Evolutionary conservation across 2,888 invertebrate genomes (phyloP).

Genomic region (Aplocera efformata): DNA sequence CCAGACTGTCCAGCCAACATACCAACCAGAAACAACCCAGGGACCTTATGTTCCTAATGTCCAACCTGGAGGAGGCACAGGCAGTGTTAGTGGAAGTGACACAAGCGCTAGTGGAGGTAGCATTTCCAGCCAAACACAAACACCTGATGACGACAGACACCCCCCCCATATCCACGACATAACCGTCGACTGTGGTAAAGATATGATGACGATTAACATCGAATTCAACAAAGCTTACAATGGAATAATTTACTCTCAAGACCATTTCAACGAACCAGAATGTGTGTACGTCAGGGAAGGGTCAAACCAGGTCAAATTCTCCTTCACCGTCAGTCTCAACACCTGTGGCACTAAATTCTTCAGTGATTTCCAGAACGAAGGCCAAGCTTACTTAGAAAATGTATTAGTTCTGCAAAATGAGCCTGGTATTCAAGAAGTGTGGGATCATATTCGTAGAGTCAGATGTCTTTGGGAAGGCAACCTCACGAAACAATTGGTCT

Average conservation of each 20-base stretch:
- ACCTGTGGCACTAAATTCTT: slow-evolving; percentile 90
- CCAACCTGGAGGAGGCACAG: slow-evolving; percentile 7
- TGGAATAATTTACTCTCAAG: slow-evolving; percentile 91
- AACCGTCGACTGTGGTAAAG: slow-evolving; percentile 88
- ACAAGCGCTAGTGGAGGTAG: slow-evolving; percentile 15
- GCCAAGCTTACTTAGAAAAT: slow-evolving; percentile 89
- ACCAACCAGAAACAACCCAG: slow-evolving; percentile 29
- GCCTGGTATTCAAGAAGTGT: slow-evolving; percentile 87
- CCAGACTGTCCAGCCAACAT: slow-evolving; percentile 16
- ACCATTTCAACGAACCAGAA: slow-evolving; percentile 83
- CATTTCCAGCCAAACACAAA: slow-evolving; percentile 32
- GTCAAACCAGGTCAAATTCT: slow-evolving; percentile 84
- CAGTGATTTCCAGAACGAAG: slow-evolving; percentile 87
- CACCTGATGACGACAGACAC: slow-evolving; percentile 82
- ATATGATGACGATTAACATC: slow-evolving; percentile 90
- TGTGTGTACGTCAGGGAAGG: slow-evolving; percentile 88
- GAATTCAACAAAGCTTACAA: slow-evolving; percentile 88
- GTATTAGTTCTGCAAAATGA: slow-evolving; percentile 89
- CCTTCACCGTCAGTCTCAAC: slow-evolving; percentile 87
- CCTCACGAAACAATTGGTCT: slow-evolving; percentile 86
- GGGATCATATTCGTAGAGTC: slow-evolving; percentile 89
- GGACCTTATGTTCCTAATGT: slow-evolving; percentile 23
- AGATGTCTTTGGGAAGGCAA: slow-evolving; percentile 92
- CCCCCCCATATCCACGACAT: slow-evolving; percentile 88
- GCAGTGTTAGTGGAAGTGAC: slow-evolving; percentile 1